phyloP scores from a whole-genome alignment of 1,140 invertebrate genomes.

The Pseudomyrmex dendroicus region DNA sequence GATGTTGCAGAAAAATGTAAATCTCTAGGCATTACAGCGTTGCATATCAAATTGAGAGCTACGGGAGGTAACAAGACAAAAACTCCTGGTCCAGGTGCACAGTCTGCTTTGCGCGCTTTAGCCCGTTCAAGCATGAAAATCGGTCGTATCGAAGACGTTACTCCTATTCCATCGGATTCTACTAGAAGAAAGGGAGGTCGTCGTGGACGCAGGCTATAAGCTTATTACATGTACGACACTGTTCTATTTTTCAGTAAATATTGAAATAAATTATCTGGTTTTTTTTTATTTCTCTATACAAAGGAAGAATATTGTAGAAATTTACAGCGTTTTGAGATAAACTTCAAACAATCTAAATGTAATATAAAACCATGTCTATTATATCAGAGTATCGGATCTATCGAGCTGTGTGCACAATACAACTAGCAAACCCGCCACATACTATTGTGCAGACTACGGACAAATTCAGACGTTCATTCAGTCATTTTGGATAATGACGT shows the following conservation, averaged over 20 bases:
- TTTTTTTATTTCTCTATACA: too few relatives aligned
- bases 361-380: too few relatives aligned
- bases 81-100: constrained; percentile 99
- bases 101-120: constrained; percentile 98
- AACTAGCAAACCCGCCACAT: too few relatives aligned
- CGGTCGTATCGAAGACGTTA: constrained; percentile 99
- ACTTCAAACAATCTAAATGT: too few relatives aligned
- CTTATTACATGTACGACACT: constrained; percentile 62
- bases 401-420: too few relatives aligned
- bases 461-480: too few relatives aligned
- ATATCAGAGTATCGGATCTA: too few relatives aligned
- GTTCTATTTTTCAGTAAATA: constrained; percentile 76
- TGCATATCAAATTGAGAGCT: constrained; percentile 99
- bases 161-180: constrained; percentile 99
- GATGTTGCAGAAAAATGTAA: constrained; percentile 99
- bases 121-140: constrained; percentile 99
- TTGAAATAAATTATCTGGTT: constrained; percentile 55
- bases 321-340: too few relatives aligned
- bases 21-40: constrained; percentile 97
- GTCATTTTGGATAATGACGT: too few relatives aligned
- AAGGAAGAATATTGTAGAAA: too few relatives aligned
- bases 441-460: too few relatives aligned
- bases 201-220: constrained; percentile 98
- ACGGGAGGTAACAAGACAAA: constrained; percentile 99
- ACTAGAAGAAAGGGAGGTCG: constrained; percentile 99